These are phyloP conservation scores for Maconellicoccus hirsutus DNA, from an alignment of 1,140 invertebrate species.

Conservation along the genomic window DNA sequence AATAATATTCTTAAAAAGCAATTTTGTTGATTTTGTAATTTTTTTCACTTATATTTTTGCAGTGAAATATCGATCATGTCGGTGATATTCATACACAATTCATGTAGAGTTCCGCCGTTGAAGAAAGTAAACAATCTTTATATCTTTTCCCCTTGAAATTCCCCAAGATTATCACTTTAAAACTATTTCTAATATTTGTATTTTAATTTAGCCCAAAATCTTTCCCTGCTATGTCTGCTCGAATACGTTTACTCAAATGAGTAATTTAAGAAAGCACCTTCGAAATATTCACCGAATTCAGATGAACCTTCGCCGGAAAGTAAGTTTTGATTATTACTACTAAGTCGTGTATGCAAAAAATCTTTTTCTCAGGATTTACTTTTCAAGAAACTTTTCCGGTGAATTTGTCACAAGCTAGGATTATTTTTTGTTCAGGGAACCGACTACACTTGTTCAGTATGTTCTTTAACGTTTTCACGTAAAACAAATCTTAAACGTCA, in stretches of 20 bases:
- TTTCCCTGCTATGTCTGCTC: not conserved
- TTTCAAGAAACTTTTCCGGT: too few relatives aligned
- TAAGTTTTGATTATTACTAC: too few relatives aligned
- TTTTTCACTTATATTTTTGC: too few relatives aligned
- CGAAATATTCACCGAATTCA: not conserved
- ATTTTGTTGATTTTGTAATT: too few relatives aligned
- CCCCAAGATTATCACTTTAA: not conserved
- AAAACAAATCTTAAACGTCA: not conserved
- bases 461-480: not conserved
- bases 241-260: not conserved
- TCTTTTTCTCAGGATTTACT: too few relatives aligned
- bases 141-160: not conserved
- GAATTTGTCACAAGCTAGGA: too few relatives aligned
- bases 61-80: too few relatives aligned
- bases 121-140: not conserved
- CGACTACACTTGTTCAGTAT: not conserved
- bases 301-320: not conserved
- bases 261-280: not conserved
- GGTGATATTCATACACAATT: not conserved
- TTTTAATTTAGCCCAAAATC: not conserved
- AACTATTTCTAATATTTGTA: not conserved
- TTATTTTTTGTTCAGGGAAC: too few relatives aligned
- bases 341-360: too few relatives aligned
- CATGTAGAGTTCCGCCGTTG: not conserved
- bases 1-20: too few relatives aligned